Evolutionary conservation across 2,113 vertebrate species (phyloP), one percentile per base, ranked within the genome.

Genomic region (Ceyx cyanopectus): DNA sequence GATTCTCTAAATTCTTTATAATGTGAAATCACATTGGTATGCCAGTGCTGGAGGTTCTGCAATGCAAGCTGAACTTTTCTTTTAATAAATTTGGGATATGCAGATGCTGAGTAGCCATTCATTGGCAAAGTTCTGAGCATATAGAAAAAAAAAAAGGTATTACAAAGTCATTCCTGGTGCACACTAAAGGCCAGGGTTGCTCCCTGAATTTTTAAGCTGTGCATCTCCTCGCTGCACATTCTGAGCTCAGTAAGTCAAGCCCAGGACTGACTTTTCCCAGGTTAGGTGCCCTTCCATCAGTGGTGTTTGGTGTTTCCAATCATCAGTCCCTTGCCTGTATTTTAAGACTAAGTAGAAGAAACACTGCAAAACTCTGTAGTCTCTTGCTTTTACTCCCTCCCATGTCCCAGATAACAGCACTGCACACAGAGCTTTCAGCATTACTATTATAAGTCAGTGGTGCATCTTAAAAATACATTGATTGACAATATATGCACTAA

Each of bases 401-500:
- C 5, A 5, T 92, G 94, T 79, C 60, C 81, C 91, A 84, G 85
- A 78, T 65, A 94, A 79, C 80, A 82, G 79, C 4, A 57, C 0
- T 76, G 34, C 54, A 0, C 24, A 72, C 21, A 81, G 54, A 89
- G 63, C 81, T 95, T 58, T 74, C 27, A 95, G 63, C 78, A 87
- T 82, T 87, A 92, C 89, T 97, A 96, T 93, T 95, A 82, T 93
- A 94, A 97, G 96, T 96, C 97, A 96, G 93, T 45, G 87, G 94
- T 89, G 94, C 94, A 91, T 91, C 87, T 95, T 93, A 95, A 95
- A 97, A 97, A 97, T 93, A 96, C 93, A 94, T 84, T 96, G 96
- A 97, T 96, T 96, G 96, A 97, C 97, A 97, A 97, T 94, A 90
- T 80, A 87, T 87, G 95, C 87, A 91, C 80, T 97, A 97, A 97